Evolutionary conservation across 2,888 invertebrate genomes (phyloP).

Genomic region (Aproaerema taeniolella): DNA sequence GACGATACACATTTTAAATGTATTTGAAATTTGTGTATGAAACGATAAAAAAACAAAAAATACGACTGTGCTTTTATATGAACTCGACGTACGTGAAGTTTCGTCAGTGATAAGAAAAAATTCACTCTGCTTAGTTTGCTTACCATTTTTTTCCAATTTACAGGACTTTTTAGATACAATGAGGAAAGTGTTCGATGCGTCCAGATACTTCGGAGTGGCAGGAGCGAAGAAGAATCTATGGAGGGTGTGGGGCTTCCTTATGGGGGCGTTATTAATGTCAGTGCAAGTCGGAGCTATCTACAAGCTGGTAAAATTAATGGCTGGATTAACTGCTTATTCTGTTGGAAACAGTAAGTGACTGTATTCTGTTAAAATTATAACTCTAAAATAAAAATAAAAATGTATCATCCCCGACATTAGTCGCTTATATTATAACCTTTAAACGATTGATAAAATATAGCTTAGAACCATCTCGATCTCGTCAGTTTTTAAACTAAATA

Average conservation of each 20-base stretch:
- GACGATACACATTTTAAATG: no score
- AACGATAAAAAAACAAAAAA: no score
- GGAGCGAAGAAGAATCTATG: constrained; percentile 30
- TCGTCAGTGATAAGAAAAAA: no score
- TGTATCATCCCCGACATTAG: no score
- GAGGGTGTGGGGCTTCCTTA: constrained; percentile 34
- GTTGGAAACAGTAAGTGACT: constrained; percentile 39
- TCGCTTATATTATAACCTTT: background rate
- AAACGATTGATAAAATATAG: constrained; percentile 1
- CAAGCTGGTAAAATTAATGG: constrained; percentile 46
- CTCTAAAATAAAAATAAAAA: background rate
- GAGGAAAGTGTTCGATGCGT: constrained; percentile 33
- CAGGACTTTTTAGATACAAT: constrained; percentile 44
- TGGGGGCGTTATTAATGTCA: constrained; percentile 29
- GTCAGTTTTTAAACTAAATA: background rate
- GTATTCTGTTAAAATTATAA: background rate
- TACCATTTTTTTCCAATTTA: no score
- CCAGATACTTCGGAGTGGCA: constrained; percentile 41
- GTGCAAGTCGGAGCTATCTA: constrained; percentile 39
- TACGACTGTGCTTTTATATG: no score
- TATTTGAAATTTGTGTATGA: no score
- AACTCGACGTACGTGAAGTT: no score
- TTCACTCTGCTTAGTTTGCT: no score
- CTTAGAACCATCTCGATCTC: background rate
- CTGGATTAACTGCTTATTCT: constrained; percentile 43